phyloP scores from a whole-genome alignment of 1,140 invertebrate species.

The Sogatella furcifera region DNA sequence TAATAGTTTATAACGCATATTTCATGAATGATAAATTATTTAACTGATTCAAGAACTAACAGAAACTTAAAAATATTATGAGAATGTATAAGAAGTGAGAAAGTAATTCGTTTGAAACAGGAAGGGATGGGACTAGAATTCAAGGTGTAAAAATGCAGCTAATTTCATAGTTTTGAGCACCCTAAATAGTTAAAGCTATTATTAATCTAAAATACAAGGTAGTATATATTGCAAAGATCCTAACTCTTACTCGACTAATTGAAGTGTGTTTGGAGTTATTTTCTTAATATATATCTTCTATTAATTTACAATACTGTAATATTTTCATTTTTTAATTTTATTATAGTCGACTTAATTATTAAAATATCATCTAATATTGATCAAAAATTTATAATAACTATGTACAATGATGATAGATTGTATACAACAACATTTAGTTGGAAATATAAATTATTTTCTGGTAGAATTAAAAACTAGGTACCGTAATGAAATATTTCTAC shows the following conservation, averaged over 20 bases:
- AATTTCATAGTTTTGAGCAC: slow-evolving; percentile 1
- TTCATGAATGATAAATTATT: too few species aligned
- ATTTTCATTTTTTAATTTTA: not conserved
- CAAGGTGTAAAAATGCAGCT: not conserved
- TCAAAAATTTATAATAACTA: too few species aligned
- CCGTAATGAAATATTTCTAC: too few species aligned
- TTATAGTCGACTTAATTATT: too few species aligned
- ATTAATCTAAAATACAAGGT: not conserved
- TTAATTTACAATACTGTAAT: slow-evolving; percentile 1
- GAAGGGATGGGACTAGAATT: not conserved
- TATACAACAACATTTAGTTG: too few species aligned
- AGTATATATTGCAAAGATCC: not conserved
- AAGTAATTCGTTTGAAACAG: not conserved
- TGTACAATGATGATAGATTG: too few species aligned
- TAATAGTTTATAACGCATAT: too few species aligned
- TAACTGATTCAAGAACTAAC: not conserved
- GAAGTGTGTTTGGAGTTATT: slow-evolving; percentile 1
- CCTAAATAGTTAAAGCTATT: not conserved
- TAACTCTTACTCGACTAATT: not conserved
- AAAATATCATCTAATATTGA: too few species aligned
- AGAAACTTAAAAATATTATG: not conserved
- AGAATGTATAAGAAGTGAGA: not conserved
- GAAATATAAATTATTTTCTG: too few species aligned
- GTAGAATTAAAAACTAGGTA: too few species aligned
- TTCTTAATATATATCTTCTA: not conserved